A percentile compares a stretch with the other conserved stretches of the same genome.
These are phyloP conservation scores for Harpegnathos saltator DNA, from an alignment of 1,140 invertebrate genomes.

Conservation along the genomic window DNA sequence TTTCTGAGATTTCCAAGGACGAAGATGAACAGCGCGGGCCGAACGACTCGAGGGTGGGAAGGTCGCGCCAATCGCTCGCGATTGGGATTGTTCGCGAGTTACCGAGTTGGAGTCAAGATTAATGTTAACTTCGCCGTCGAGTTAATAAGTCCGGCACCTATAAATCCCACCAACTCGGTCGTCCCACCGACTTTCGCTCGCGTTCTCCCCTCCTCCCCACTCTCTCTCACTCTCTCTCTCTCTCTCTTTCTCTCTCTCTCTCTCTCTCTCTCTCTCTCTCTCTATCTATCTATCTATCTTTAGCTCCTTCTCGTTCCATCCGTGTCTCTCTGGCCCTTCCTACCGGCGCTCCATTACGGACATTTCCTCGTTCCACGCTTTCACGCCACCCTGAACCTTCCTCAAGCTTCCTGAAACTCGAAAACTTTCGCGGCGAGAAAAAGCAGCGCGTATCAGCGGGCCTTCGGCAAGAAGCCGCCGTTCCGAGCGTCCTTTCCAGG, in stretches of 20 bases:
- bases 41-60: conserved; percentile 5
- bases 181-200: too few relatives aligned
- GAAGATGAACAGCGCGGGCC: conserved; percentile 37
- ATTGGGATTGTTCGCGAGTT: conserved; percentile 74
- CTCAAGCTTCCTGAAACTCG: conserved; percentile 70
- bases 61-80: conserved; percentile 69
- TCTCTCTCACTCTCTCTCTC: not conserved
- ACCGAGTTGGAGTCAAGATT: conserved; percentile 72
- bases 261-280: not conserved
- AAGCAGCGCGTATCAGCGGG: conserved; percentile 64
- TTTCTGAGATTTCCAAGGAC: conserved; percentile 38
- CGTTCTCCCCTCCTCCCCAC: not conserved
- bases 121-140: conserved; percentile 73
- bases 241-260: not conserved
- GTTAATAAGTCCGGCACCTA: conserved; percentile 73
- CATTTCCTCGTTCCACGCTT: conserved; percentile 52
- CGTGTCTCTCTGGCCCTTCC: conserved; percentile 26
- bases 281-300: conserved; percentile 26
- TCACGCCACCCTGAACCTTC: conserved; percentile 56
- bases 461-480: conserved; percentile 59
- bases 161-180: conserved; percentile 66
- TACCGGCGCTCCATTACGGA: conserved; percentile 64
- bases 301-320: conserved; percentile 51
- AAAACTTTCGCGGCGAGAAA: conserved; percentile 72
- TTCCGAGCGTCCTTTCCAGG: conserved; percentile 62